These are phyloP conservation scores for Pandemis heparana DNA, from an alignment of 2,888 invertebrate species.

Conservation along the genomic window DNA sequence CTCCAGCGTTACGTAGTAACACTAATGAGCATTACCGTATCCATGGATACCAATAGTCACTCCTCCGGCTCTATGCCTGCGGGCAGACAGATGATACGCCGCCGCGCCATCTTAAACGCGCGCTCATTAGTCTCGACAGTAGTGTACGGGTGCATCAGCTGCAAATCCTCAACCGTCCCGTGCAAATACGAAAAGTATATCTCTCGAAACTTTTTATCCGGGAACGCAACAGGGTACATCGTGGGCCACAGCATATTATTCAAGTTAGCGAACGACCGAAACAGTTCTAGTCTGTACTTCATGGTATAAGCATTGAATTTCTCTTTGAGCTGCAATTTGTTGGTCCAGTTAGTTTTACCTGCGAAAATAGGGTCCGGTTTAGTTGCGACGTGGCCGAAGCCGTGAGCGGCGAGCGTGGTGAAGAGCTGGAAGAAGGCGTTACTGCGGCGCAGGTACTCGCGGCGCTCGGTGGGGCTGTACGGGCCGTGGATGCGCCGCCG, in stretches of 20 bases:
- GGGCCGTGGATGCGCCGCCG: constrained; percentile 70
- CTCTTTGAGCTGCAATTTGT: constrained; percentile 65
- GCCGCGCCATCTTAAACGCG: constrained; percentile 51
- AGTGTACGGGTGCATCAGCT: constrained; percentile 69
- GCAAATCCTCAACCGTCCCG: constrained; percentile 61
- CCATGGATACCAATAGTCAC: constrained; percentile 18
- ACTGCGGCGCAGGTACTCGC: constrained; percentile 58
- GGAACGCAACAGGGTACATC: constrained; percentile 73
- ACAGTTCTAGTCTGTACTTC: constrained; percentile 63
- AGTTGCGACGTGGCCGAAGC: constrained; percentile 62
- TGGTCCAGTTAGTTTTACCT: constrained; percentile 63
- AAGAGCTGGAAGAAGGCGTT: constrained; percentile 64
- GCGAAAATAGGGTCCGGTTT: constrained; percentile 56
- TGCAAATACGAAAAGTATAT: constrained; percentile 75
- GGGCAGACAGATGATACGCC: constrained; percentile 65
- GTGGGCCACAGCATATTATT: constrained; percentile 74
- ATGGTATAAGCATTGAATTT: constrained; percentile 60
- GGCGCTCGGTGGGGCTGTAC: constrained; percentile 52
- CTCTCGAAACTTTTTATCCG: constrained; percentile 76
- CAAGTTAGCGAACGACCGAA: constrained; percentile 62
- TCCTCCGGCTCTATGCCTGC: constrained; percentile 56
- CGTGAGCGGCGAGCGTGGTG: constrained; percentile 53
- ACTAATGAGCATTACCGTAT: neutral
- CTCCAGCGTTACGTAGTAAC: neutral
- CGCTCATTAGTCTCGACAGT: constrained; percentile 57